Base-by-base conservation (phyloP, 2,797 vertebrate genomes). In the Pterois miles region DNA sequence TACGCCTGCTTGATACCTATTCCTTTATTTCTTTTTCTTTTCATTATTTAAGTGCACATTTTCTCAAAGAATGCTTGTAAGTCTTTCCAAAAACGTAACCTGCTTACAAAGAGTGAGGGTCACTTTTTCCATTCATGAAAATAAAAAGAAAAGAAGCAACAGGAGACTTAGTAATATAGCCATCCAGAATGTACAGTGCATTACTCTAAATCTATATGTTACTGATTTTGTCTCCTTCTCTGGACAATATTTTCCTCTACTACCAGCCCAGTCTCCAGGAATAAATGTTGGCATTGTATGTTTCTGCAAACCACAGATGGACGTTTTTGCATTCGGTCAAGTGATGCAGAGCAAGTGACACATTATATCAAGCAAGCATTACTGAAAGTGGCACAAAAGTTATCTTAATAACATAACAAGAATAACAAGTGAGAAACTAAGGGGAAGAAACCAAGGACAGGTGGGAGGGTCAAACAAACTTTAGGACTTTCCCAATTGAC, bases 1-100 rank as follows among this genome's bases (percentile, higher is more conserved):
- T 86, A 43, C 22, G 84, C 76, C 85, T 76, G 82, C 84, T 89
- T 83, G 88, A 88, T 87, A 88, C 81, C 87, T 85, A 71, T 74
- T 85, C 78, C 84, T 78, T 81, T n/a, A n/a, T n/a, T n/a, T n/a
- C n/a, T n/a, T 79, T 82, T 83, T 86, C 80, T 78, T 40, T 75
- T 70, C n/a, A 60, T 86, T 86, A 69, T 86, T 89, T 81, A 84
- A 82, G 64, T 40, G 38, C 58, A 63, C 82, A 34, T 69, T 85
- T 82, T 81, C 64, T 78, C 62, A 83, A 54, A 70, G 73, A 68
- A 65, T 7, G 58, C 71, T 78, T 72, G 62, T 33, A 31, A 80
- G 70, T 73, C 65, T 80, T 64, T 69, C 59, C 57, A 76, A 80
- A 63, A 79, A 81, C 80, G 71, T 57, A 84, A 83, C 72, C 46